phyloP scores from a whole-genome alignment of 2,888 invertebrate species.

The Scaptomyza cyrtandrae region DNA sequence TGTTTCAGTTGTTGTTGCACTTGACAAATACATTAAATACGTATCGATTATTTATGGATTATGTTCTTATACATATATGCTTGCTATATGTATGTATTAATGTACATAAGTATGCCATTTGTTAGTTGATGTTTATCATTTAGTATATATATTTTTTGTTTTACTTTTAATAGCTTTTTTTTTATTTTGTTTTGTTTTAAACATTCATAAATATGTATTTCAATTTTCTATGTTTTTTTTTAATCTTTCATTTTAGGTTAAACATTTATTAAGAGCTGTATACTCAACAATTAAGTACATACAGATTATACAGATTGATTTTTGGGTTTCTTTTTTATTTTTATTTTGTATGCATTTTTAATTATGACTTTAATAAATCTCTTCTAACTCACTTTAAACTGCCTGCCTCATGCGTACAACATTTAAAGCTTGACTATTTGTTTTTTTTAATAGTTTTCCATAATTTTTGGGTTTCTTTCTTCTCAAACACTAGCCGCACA shows the following conservation, averaged over 20 bases:
- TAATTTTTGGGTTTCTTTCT: constrained; percentile 12
- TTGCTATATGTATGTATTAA: constrained; percentile 26
- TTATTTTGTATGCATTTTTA: constrained; percentile 33
- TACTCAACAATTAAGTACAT: constrained; percentile 61
- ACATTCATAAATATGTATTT: constrained; percentile 67
- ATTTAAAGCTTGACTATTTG: constrained; percentile 73
- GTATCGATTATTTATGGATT: constrained; percentile 11
- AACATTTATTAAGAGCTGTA: constrained; percentile 56
- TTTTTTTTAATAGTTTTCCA: constrained; percentile 10
- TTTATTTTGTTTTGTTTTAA: constrained; percentile 39
- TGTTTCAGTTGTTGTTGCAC: constrained; percentile 33
- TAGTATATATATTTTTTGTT: constrained; percentile 17
- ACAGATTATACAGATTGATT: constrained; percentile 35
- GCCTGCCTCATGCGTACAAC: constrained; percentile 58
- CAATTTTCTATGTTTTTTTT: constrained; percentile 32
- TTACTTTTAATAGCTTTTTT: constrained; percentile 39
- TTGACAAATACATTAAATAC: constrained; percentile 4
- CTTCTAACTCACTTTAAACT: constrained; percentile 8
- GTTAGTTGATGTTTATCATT: not conserved
- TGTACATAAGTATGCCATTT: constrained; percentile 21
- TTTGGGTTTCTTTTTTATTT: constrained; percentile 21
- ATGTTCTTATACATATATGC: constrained; percentile 5
- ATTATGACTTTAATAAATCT: constrained; percentile 32
- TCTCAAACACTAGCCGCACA: constrained; percentile 25
- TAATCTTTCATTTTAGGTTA: constrained; percentile 37